Evolutionary conservation across 1,140 invertebrate species (phyloP), one percentile per base, ranked within the genome.

Genomic region (Drosophila watanabei): DNA sequence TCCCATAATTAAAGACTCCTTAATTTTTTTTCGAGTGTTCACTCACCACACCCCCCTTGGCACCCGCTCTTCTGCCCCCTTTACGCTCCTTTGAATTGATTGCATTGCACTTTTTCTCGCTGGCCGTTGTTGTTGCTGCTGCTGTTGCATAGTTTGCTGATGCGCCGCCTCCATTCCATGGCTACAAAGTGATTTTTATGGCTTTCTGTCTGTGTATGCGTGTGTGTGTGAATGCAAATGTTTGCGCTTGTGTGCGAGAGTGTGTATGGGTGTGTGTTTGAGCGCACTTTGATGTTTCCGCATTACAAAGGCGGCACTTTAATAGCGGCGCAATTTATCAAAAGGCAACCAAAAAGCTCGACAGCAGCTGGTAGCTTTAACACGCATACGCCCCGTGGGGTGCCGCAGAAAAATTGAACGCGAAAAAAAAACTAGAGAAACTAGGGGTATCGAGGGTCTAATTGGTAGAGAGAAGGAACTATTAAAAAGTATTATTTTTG

Each of bases 141-240:
- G 69, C 54, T 80, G 80, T 88, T 84, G 85, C 79, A 89, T 89
- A 88, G 85, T 88, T 88, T 84, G 85, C 72, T 87, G 84, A 77
- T 87, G 84, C 77, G 69, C 85, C 85, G 72, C 81, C 85, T 84
- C 75, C 85, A 83, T 79, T 81, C 75, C 85, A 83, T 79, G 75
- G 79, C 75, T 81, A 88, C 85, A 88, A 88, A 88, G 85, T 88
- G 85, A 88, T 89, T 88, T 88, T 88, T 88, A 89, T 88, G 81
- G 85, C 85, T 88, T 88, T 87, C 66, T 63, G 77, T 78, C 75
- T 72, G 57, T 48, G 20, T 59, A 51, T 30, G 37, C 43, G 58
- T 61, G 59, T 76, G 56, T 68, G 45, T 62, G 79, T 76, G 68
- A 82, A 75, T 82, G 80, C 79, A 82, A 82, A 82, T 82, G 80